Conservation (phyloP, 2,888 invertebrate species). For the Tethea ocularis region DNA sequence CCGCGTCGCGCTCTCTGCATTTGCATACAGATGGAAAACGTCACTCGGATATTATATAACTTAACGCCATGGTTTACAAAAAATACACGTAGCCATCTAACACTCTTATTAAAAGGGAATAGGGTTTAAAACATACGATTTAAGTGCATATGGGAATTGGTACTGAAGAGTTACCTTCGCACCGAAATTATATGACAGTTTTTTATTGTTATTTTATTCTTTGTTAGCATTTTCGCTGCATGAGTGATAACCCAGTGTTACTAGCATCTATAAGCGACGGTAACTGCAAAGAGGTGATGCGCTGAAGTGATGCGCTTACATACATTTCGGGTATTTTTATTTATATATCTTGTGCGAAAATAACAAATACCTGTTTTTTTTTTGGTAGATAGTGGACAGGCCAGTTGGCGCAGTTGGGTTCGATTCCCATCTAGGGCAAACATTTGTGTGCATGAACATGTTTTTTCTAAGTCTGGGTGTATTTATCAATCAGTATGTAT, state of each 20-base stretch:
- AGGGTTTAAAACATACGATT: constrained; percentile 29
- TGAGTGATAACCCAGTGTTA: constrained; percentile 32
- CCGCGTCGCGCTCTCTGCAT: constrained; percentile 44
- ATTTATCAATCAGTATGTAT: too few species aligned
- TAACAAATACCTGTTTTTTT: too few species aligned
- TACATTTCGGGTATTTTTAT: too few species aligned
- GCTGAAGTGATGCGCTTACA: too few species aligned
- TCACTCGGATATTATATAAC: constrained; percentile 61
- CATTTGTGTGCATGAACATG: too few species aligned
- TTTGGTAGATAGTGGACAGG: too few species aligned
- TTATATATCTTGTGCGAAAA: too few species aligned
- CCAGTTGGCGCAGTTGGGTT: too few species aligned
- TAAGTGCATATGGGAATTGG: constrained; percentile 10
- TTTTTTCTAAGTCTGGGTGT: too few species aligned
- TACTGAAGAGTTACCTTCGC: constrained; percentile 9
- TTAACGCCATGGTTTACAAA: constrained; percentile 43
- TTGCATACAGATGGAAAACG: constrained; percentile 77
- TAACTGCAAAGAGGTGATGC: too few species aligned
- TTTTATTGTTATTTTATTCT: constrained; percentile 41
- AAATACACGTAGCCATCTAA: constrained; percentile 29
- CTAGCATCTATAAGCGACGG: too few species aligned
- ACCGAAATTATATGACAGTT: constrained; percentile 13
- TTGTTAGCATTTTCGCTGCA: constrained; percentile 33
- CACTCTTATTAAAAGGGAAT: constrained; percentile 19
- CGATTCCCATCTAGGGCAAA: too few species aligned